These are phyloP conservation scores for Podarcis cretensis DNA, from an alignment of 2,113 vertebrate genomes.

Conservation along the genomic window DNA sequence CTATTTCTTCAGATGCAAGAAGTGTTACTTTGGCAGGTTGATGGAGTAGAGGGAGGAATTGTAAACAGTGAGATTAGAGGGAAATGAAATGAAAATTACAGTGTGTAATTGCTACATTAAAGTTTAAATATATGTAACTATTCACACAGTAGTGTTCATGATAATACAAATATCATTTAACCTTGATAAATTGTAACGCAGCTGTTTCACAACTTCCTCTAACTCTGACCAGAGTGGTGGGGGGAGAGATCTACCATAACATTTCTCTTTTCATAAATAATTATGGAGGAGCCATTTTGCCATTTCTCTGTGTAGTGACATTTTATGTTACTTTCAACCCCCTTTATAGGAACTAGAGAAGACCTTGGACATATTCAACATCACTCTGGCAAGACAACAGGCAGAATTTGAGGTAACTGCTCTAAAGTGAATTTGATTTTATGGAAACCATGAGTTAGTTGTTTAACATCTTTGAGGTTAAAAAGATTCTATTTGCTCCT, in stretches of 20 bases:
- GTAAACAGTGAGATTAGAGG: too few species aligned
- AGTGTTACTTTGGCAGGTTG: too few species aligned
- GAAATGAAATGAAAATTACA: too few species aligned
- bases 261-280: neutral
- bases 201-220: too few species aligned
- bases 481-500: neutral
- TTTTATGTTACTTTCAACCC: conserved; percentile 33
- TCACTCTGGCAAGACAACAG: conserved; percentile 94
- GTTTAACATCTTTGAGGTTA: neutral
- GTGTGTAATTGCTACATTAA: too few species aligned
- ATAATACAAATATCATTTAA: too few species aligned
- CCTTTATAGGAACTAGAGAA: conserved; percentile 86
- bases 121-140: too few species aligned
- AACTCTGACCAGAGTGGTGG: too few species aligned
- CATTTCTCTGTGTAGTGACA: neutral
- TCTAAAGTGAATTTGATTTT: neutral
- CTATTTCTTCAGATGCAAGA: too few species aligned
- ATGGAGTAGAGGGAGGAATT: too few species aligned
- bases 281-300: neutral
- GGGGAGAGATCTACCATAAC: neutral
- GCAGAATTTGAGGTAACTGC: conserved; percentile 94
- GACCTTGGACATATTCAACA: conserved; percentile 94
- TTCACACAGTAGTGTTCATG: too few species aligned
- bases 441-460: neutral
- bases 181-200: too few species aligned